Percentiles rank a stretch among this genome's conserved stretches.
These are phyloP conservation scores for Caretta caretta DNA, from an alignment of 2,113 vertebrate species.

Conservation along the genomic window DNA sequence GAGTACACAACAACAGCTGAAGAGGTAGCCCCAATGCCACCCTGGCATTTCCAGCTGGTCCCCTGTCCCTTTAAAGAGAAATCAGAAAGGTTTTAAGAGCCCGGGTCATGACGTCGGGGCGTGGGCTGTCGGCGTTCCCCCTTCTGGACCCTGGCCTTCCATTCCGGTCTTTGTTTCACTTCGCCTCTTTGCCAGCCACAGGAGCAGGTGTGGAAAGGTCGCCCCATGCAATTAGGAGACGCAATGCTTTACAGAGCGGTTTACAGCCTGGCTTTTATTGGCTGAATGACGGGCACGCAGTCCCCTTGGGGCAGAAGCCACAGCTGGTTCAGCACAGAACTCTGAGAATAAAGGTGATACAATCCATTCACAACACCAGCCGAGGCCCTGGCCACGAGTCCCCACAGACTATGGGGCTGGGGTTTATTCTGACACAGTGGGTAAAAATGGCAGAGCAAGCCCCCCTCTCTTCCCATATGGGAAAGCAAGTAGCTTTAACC, in stretches of 20 bases:
- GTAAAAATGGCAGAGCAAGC: not conserved
- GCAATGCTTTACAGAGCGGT: not conserved
- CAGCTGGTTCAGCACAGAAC: not conserved
- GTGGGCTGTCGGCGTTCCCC: accelerated
- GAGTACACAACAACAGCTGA: not conserved
- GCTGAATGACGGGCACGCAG: not conserved
- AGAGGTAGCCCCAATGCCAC: not conserved
- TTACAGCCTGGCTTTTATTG: not conserved
- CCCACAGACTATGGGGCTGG: too few relatives aligned
- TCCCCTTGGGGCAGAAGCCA: not conserved
- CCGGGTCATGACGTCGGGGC: not conserved
- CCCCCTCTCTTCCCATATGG: not conserved
- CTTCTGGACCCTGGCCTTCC: not conserved
- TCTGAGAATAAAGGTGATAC: not conserved
- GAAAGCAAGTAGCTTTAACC: not conserved
- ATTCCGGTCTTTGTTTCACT: not conserved
- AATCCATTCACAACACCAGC: not conserved
- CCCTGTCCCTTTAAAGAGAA: not conserved
- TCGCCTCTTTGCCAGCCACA: not conserved
- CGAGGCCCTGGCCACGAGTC: too few relatives aligned
- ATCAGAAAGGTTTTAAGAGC: not conserved
- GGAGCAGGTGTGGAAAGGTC: not conserved
- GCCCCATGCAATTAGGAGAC: not conserved
- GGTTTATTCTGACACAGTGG: not conserved
- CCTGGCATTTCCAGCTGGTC: accelerated